These are phyloP conservation scores for Meandrusa payeni DNA, from an alignment of 2,888 invertebrate genomes.

Conservation along the genomic window DNA sequence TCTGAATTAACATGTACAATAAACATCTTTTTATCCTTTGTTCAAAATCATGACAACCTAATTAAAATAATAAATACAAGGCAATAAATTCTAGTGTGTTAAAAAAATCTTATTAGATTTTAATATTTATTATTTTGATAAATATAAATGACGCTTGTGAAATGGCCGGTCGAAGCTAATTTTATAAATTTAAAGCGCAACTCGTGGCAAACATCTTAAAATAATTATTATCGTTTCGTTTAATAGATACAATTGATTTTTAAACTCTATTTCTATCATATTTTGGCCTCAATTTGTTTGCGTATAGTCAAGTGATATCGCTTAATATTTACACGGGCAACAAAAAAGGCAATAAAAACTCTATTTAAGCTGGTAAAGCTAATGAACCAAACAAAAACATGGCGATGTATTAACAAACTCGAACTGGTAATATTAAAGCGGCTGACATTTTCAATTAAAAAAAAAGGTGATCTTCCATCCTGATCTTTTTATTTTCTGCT, in stretches of 20 bases:
- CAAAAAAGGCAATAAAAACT: constrained; percentile 27
- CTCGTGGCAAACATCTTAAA: constrained; percentile 2
- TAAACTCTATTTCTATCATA: background rate
- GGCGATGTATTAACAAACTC: constrained; percentile 48
- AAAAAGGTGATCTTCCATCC: constrained; percentile 55
- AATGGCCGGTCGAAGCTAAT: background rate
- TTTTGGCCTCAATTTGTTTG: constrained; percentile 7
- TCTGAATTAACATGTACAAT: constrained; percentile 1
- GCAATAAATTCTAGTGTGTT: background rate
- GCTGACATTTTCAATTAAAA: constrained; percentile 70
- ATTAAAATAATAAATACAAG: constrained; percentile 10
- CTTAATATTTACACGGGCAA: constrained; percentile 22
- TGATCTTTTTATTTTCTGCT: constrained; percentile 39
- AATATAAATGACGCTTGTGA: constrained; percentile 11
- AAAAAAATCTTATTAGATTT: constrained; percentile 8
- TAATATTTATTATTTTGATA: constrained; percentile 6
- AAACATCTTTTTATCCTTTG: background rate
- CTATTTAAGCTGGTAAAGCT: constrained; percentile 35
- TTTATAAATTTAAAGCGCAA: constrained; percentile 10
- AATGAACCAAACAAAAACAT: constrained; percentile 53
- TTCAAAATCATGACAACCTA: constrained; percentile 3
- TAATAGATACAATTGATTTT: background rate
- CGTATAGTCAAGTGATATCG: constrained; percentile 6
- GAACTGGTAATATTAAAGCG: constrained; percentile 62
- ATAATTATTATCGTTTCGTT: constrained; percentile 1